Base-by-base conservation (phyloP, 2,113 vertebrate species). In the Meriones unguiculatus region DNA sequence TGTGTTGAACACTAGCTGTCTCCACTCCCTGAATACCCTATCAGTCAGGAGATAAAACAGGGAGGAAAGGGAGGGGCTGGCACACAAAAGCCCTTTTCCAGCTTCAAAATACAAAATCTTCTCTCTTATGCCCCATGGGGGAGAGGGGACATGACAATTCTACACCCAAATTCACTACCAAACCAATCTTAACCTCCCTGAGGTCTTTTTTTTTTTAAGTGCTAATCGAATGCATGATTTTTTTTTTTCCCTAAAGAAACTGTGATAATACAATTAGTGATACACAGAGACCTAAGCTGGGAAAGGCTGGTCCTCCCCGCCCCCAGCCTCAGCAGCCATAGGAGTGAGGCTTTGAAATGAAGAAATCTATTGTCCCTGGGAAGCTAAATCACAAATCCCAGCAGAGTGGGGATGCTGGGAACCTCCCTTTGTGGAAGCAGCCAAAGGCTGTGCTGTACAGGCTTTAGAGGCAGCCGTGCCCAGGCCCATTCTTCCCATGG, bases 351-450 rank as follows among this genome's bases (percentile, higher is more conserved):
- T 97, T 97, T 90, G 88, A 95, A 97, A 97, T 35, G 22, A 95
- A 97, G 92, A 96, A 97, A 92, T 94, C 95, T 89, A 92, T 97
- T 98, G 96, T 97, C 80, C 3, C 97, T 82, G 86, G 89, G 72
- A 94, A 41, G 93, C 96, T 97, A 89, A 87, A 92, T 80, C 97
- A 94, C 95, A 94, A 95, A 88, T 80, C 95, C 95, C 72, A n/a
- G 95, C 94, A 82, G 93, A 95, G 91, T 65, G 20, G 91, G 0
- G 24, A 84, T 54, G 85, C 22, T 72, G 4, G 78, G 95, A 95
- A 12, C 88, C 78, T 87, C 93, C 46, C 64, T 96, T 92, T 96
- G 96, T 82, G 88, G 96, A 2, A 28, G 90, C 90, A 94, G 35
- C 75, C 30, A 57, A 22, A n/a, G 62, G 95, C 69, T 52, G 8